Conservation (phyloP, 1,140 invertebrate genomes). For the Drosophila parvula region DNA sequence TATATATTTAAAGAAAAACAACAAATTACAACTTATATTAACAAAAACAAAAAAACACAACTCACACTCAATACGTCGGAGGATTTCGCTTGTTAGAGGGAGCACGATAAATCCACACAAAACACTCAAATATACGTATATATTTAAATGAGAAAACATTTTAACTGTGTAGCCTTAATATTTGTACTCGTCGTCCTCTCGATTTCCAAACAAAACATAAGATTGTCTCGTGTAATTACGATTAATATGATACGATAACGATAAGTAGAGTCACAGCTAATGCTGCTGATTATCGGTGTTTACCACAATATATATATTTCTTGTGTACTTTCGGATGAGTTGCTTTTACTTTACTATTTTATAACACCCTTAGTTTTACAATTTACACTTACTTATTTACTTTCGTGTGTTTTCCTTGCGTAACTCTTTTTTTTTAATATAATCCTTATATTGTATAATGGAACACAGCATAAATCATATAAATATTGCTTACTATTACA, state of each 20-base stretch:
- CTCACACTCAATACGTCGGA: conserved; percentile 29
- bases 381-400: conserved; percentile 35
- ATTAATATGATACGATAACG: conserved; percentile 23
- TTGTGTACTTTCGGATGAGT: conserved; percentile 53
- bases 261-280: conserved; percentile 34
- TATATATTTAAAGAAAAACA: conserved; percentile 49
- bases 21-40: conserved; percentile 40
- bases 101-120: conserved; percentile 33
- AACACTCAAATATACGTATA: conserved; percentile 51
- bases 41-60: conserved; percentile 15
- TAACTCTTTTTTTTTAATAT: conserved; percentile 19
- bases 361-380: conserved; percentile 24
- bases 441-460: conserved; percentile 39
- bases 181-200: conserved; percentile 59
- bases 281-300: conserved; percentile 42
- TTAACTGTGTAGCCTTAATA: conserved; percentile 80
- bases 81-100: conserved; percentile 24
- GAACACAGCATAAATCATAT: conserved; percentile 53
- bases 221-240: conserved; percentile 19
- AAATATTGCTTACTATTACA: conserved; percentile 67
- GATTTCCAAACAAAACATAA: conserved; percentile 51
- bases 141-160: conserved; percentile 61
- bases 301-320: conserved; percentile 43
- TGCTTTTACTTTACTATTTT: conserved; percentile 47
- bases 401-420: conserved; percentile 33